Evolutionary conservation across 2,888 invertebrate species (phyloP).

Genomic region (Lissonota sp.): DNA sequence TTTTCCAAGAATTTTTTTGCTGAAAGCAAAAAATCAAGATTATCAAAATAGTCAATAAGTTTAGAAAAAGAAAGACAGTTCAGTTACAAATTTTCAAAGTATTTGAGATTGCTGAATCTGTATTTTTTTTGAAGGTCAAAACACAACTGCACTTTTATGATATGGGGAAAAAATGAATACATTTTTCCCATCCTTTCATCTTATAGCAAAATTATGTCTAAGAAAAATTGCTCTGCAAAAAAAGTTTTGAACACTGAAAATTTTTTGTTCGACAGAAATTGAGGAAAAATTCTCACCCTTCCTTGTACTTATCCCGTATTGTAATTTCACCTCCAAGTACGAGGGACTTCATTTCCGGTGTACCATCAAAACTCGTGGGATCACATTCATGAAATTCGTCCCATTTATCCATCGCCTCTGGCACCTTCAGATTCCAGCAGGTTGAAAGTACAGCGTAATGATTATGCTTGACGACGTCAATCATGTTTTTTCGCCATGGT

Average conservation of each 20-base stretch:
- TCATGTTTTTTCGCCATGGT: constrained; percentile 78
- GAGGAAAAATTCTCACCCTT: constrained; percentile 81
- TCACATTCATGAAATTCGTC: constrained; percentile 88
- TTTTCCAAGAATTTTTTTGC: constrained; percentile 82
- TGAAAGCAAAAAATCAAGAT: constrained; percentile 50
- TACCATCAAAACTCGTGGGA: constrained; percentile 86
- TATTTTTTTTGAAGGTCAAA: no score
- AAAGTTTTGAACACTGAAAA: no score
- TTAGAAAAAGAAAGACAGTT: no score
- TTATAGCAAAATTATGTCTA: no score
- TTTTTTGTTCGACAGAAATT: background rate
- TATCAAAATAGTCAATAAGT: no score
- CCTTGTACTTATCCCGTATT: constrained; percentile 96
- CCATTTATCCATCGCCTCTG: constrained; percentile 89
- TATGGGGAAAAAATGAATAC: no score
- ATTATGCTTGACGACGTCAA: constrained; percentile 86
- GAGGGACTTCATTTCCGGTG: constrained; percentile 84
- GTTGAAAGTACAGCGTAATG: constrained; percentile 90
- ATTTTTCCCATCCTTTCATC: no score
- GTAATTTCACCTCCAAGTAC: constrained; percentile 96
- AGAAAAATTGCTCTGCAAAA: no score
- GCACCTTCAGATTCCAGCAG: constrained; percentile 95
- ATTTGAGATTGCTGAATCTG: no score
- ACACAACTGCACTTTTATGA: no score
- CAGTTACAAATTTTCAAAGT: no score